Evolutionary conservation across 2,113 vertebrate genomes (phyloP), one percentile per base, ranked within the genome.

Genomic region (Neoarius graeffei): DNA sequence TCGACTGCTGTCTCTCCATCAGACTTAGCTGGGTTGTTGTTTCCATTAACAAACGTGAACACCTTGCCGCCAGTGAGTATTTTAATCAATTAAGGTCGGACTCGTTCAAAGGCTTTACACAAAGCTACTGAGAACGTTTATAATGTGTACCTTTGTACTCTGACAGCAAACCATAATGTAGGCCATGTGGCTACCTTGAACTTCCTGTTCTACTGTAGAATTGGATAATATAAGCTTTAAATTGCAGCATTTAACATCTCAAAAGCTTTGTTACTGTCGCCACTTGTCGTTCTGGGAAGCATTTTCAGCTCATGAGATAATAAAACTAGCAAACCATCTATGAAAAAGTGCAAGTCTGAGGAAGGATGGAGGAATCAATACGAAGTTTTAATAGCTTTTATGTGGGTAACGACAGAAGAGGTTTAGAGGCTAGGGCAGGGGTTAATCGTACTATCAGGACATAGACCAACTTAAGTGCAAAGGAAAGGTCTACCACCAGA

Each of bases 381-480:
- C 91, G 92, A 96, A 95, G 93, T 96, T 97, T 96, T 96, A 97
- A 96, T 96, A 95, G 94, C 93, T 93, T 96, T 95, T 96, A 96
- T 94, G 95, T 96, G 92, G 95, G 94, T 96, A 97, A 97, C 94
- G 95, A 97, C 96, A 96, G 96, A 94, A 93, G 87, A 92, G 97
- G 96, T 95, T 95, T 95, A 96, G 96, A 96, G 97, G 97, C 96
- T 95, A 97, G 96, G 95, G 95, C 95, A 92, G 90, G 94, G 97
- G 97, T 97, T 97, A 98, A 97, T 97, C 95, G 96, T 96, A 96
- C 96, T 96, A 97, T 97, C 97, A 97, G 95, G 96, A 97, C 95
- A 96, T 95, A 96, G 97, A 96, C 94, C 95, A 95, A 97, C 95
- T 96, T 96, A 96, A 97, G 95, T 96, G 96, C 96, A 95, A 95